phyloP scores from a whole-genome alignment of 2,113 vertebrate genomes.

The Pelecanoides urinatrix region DNA sequence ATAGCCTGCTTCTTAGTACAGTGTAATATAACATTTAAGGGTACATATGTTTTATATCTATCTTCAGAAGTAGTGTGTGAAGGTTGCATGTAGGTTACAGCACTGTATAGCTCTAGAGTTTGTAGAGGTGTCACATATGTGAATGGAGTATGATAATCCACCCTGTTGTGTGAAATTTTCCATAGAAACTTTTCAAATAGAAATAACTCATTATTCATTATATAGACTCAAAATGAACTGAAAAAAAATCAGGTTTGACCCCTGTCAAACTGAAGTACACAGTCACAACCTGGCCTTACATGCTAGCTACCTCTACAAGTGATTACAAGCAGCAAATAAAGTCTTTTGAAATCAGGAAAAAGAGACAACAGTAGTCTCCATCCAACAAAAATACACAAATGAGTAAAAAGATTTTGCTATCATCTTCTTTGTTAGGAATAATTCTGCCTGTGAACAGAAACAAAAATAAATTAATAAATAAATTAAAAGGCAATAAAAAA shows the following conservation, averaged over 20 bases:
- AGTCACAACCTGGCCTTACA: neutral
- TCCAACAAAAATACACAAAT: neutral
- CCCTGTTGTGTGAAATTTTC: neutral
- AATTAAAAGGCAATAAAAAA: neutral
- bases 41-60: conserved; percentile 19
- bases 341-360: neutral
- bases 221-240: neutral
- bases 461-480: neutral
- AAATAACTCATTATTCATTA: neutral
- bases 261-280: neutral
- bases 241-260: neutral
- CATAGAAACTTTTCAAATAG: neutral
- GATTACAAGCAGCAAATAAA: neutral
- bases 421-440: neutral
- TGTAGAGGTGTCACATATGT: neutral
- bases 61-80: conserved; percentile 25
- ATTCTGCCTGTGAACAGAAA: neutral
- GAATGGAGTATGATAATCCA: neutral
- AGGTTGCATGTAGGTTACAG: neutral
- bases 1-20: conserved; percentile 50
- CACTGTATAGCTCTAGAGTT: neutral
- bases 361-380: neutral
- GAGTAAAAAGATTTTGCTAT: neutral
- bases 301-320: neutral
- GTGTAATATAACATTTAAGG: conserved; percentile 40